Evolutionary conservation across 2,888 invertebrate genomes (phyloP).

Genomic region (Carabus problematicus): DNA sequence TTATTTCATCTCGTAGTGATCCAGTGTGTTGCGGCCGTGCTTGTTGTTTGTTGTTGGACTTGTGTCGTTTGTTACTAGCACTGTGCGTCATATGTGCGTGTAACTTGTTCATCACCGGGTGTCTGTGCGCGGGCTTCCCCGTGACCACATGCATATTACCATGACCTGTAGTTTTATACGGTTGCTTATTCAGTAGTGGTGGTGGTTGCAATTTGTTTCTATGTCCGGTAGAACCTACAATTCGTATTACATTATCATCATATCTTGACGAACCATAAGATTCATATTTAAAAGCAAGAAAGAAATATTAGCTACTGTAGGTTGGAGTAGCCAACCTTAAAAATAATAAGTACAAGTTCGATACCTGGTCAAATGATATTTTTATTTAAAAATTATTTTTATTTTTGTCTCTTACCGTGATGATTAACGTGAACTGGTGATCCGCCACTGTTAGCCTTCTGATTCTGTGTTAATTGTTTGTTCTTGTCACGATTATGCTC

Average conservation of each 20-base stretch:
- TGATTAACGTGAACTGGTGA: slow-evolving; percentile 18
- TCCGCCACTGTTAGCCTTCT: neutral
- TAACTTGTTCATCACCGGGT: slow-evolving; percentile 43
- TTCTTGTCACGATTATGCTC: neutral
- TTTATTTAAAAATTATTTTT: too few relatives aligned
- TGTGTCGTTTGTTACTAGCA: slow-evolving; percentile 40
- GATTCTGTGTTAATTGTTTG: slow-evolving; percentile 4
- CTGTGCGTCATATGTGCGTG: slow-evolving; percentile 34
- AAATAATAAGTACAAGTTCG: neutral
- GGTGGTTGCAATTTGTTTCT: slow-evolving; percentile 14
- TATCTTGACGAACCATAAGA: neutral
- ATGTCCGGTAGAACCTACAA: slow-evolving; percentile 34
- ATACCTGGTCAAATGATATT: too few relatives aligned
- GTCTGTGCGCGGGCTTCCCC: slow-evolving; percentile 31
- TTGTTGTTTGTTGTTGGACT: slow-evolving; percentile 49
- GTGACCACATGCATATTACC: neutral
- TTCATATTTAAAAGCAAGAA: too few relatives aligned
- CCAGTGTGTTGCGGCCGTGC: slow-evolving; percentile 44
- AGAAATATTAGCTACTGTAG: too few relatives aligned
- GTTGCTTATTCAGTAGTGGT: neutral
- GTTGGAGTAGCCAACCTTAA: neutral
- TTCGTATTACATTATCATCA: too few relatives aligned
- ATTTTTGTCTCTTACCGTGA: slow-evolving; percentile 24
- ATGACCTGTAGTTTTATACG: slow-evolving; percentile 4
- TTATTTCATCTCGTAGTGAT: slow-evolving; percentile 55